Evolutionary conservation across 2,797 vertebrate genomes (phyloP).

Genomic region (Lithobates pipiens): DNA sequence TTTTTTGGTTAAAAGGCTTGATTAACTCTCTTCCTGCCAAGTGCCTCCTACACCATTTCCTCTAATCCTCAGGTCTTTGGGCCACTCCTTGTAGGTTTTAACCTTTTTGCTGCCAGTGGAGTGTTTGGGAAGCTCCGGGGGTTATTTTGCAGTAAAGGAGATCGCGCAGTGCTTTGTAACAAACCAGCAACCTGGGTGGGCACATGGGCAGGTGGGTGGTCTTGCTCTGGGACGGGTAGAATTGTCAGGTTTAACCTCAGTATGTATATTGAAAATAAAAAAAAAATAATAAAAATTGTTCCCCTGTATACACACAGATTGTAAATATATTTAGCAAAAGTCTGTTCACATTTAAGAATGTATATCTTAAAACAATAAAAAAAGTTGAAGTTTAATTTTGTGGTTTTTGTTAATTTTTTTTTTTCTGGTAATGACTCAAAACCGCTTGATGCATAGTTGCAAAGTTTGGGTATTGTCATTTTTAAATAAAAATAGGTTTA

Average conservation of each 20-base stretch:
- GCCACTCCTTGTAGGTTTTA: neutral
- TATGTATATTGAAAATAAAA: constrained; percentile 26
- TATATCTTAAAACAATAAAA: constrained; percentile 60
- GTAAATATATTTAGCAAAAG: constrained; percentile 62
- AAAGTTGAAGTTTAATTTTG: constrained; percentile 39
- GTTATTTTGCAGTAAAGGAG: too few species aligned
- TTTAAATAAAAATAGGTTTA: too few species aligned
- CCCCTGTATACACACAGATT: constrained; percentile 54
- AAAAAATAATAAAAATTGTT: neutral
- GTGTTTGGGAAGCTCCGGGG: neutral
- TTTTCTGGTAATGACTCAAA: neutral
- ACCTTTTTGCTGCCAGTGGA: constrained; percentile 8
- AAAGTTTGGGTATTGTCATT: too few species aligned
- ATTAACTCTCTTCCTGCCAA: constrained; percentile 34
- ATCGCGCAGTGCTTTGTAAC: too few species aligned
- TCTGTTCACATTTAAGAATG: constrained; percentile 61
- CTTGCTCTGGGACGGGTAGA: constrained; percentile 28
- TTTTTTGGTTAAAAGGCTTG: neutral
- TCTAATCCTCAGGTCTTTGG: constrained; percentile 45
- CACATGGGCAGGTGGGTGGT: constrained; percentile 13
- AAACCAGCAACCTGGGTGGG: constrained; percentile 17
- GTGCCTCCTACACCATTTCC: constrained; percentile 23
- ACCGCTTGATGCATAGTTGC: too few species aligned
- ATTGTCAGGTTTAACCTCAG: constrained; percentile 47
- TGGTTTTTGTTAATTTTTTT: neutral